Evolutionary conservation across 2,113 vertebrate genomes (phyloP), one percentile per base, ranked within the genome.

Genomic region (Taurulus bubalis): DNA sequence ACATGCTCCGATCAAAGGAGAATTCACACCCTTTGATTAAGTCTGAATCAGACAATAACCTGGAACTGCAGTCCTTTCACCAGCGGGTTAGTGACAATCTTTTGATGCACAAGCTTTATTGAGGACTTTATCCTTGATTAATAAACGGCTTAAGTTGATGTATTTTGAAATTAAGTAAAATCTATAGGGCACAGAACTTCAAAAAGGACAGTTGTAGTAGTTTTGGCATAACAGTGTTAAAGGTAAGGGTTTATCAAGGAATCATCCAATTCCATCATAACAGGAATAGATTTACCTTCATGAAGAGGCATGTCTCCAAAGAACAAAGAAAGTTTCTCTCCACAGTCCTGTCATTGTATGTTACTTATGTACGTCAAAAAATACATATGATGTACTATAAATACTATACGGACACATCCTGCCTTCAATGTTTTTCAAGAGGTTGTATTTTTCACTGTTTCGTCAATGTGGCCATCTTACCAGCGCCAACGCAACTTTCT

Each of bases 1-100:
- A 67, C 42, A 62, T 1, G 66, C 58, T 51, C 64, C 14, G 82
- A 89, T 90, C 85, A 90, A 85, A 86, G 81, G 12, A 10, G n/a
- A 45, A 59, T 56, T 77, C 20, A 12, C 64, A 30, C 6, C 36
- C 65, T 83, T 78, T 90, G 75, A 91, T 84, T 53, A 72, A 80
- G 80, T 83, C 88, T 26, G 42, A 77, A 56, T 16, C 45, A 28
- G 83, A 82, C 8, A 67, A 71, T 71, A 22, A 65, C 67, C 18
- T 8, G 11, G 67, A 70, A 66, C 62, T 72, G 1, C 34, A 59
- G 32, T 24, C 22, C 73, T 84, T 71, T 49, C 77, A 53, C 51
- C 28, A 26, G 5, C 6, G 6, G 36, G 10, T 67, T 70, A 71
- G 22, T 20, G 45, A 7, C 51, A 66, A 28, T 38, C 11, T 77